phyloP scores from a whole-genome alignment of 2,797 vertebrate species.

The Protonibea diacanthus region DNA sequence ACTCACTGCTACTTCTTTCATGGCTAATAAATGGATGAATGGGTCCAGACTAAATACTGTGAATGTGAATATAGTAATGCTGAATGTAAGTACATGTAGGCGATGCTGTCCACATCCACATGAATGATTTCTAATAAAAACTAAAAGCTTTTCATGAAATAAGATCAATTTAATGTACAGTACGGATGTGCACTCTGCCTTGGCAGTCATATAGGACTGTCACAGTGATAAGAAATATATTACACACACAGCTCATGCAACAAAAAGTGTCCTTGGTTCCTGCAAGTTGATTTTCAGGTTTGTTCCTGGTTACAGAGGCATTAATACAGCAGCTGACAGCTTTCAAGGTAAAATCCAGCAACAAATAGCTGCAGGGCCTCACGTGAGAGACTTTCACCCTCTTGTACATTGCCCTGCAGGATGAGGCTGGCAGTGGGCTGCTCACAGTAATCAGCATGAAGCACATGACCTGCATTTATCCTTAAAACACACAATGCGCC shows the following conservation, averaged over 20 bases:
- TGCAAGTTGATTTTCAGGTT: neutral
- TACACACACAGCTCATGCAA: neutral
- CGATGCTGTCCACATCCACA: neutral
- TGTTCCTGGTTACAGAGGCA: conserved; percentile 25
- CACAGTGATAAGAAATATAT: neutral
- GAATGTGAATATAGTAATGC: neutral
- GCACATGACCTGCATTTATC: conserved; percentile 79
- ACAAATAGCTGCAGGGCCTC: conserved; percentile 45
- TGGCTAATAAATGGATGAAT: neutral
- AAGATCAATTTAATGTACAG: neutral
- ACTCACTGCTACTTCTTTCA: neutral
- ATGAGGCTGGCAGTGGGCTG: conserved; percentile 43
- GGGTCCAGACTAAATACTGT: neutral
- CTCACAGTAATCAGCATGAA: conserved; percentile 62
- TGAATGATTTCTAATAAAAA: conserved; percentile 13
- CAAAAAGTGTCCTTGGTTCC: neutral
- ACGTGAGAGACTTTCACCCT: conserved; percentile 58
- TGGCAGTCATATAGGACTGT: neutral
- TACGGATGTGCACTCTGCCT: neutral
- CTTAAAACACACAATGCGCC: conserved; percentile 68
- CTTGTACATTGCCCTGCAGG: conserved; percentile 49
- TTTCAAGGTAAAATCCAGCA: conserved; percentile 55
- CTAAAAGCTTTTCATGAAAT: conserved; percentile 5
- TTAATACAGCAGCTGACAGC: conserved; percentile 62
- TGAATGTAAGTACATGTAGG: neutral